Evolutionary conservation across 2,113 vertebrate genomes (phyloP).

Genomic region (Falco punctatus): DNA sequence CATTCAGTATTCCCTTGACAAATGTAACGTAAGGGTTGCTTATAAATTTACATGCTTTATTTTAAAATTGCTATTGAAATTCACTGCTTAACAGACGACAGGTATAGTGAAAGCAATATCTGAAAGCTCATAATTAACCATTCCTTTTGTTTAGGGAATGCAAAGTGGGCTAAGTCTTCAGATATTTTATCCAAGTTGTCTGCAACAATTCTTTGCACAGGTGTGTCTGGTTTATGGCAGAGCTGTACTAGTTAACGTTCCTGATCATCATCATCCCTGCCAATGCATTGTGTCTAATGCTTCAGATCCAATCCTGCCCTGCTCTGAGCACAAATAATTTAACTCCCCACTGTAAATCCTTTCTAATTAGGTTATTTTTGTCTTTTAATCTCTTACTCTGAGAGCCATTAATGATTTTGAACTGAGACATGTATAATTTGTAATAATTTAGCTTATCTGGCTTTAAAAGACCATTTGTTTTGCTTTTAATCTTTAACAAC

Average conservation of each 20-base stretch:
- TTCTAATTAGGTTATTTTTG: slow-evolving; percentile 65
- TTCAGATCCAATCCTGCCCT: slow-evolving; percentile 15
- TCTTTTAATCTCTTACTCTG: slow-evolving; percentile 44
- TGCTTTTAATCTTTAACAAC: slow-evolving; percentile 42
- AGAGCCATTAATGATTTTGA: slow-evolving; percentile 63
- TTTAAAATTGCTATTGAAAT: slow-evolving; percentile 22
- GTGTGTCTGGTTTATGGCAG: background rate
- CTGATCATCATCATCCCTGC: background rate
- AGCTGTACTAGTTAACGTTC: slow-evolving; percentile 35
- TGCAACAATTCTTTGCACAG: background rate
- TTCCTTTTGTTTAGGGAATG: background rate
- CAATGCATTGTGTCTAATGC: background rate
- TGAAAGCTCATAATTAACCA: slow-evolving; percentile 41
- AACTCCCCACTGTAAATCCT: slow-evolving; percentile 57
- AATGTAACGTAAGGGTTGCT: background rate
- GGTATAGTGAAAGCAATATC: background rate
- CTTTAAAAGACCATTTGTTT: slow-evolving; percentile 57
- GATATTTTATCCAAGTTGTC: background rate
- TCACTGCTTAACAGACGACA: background rate
- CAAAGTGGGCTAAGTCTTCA: background rate
- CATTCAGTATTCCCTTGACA: slow-evolving; percentile 46
- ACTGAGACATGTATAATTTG: slow-evolving; percentile 52
- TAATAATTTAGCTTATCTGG: slow-evolving; percentile 64
- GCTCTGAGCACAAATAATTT: slow-evolving; percentile 49
- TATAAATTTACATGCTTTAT: slow-evolving; percentile 57